Evolutionary conservation across 2,888 invertebrate species (phyloP).

Genomic region (Tenthredo livida): DNA sequence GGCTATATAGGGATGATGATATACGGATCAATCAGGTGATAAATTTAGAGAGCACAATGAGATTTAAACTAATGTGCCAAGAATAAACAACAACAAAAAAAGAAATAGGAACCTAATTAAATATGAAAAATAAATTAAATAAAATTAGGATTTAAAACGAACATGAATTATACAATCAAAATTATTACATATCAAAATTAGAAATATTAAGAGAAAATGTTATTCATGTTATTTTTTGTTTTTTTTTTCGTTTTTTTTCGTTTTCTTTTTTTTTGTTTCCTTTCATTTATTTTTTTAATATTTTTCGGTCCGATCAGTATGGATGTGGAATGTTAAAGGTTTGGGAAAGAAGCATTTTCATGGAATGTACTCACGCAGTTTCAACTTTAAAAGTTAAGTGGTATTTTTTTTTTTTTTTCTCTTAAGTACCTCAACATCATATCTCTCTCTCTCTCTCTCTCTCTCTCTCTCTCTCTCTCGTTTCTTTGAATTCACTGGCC

Average conservation of each 20-base stretch:
- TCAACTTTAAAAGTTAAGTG: slow-evolving; percentile 65
- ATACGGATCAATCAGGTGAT: slow-evolving; percentile 28
- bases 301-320: slow-evolving; percentile 61
- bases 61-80: slow-evolving; percentile 31
- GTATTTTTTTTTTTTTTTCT: slow-evolving; percentile 58
- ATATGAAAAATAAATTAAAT: slow-evolving; percentile 12
- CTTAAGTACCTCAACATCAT: slow-evolving; percentile 67
- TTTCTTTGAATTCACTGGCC: slow-evolving; percentile 67
- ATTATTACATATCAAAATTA: neutral
- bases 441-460: too few species aligned
- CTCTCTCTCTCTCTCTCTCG: neutral
- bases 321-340: slow-evolving; percentile 70
- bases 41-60: slow-evolving; percentile 45
- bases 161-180: slow-evolving; percentile 5
- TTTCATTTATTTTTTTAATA: slow-evolving; percentile 48
- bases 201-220: slow-evolving; percentile 15
- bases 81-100: neutral
- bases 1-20: slow-evolving; percentile 28
- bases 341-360: slow-evolving; percentile 66
- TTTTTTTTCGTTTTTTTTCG: slow-evolving; percentile 51
- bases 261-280: slow-evolving; percentile 35
- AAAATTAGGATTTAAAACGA: slow-evolving; percentile 9
- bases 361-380: slow-evolving; percentile 71
- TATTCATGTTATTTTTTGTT: slow-evolving; percentile 17
- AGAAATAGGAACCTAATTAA: neutral